A percentile compares a stretch with the other conserved stretches of the same genome.
These are phyloP conservation scores for Telenomus remus DNA, from an alignment of 1,140 invertebrate genomes.

Conservation along the genomic window DNA sequence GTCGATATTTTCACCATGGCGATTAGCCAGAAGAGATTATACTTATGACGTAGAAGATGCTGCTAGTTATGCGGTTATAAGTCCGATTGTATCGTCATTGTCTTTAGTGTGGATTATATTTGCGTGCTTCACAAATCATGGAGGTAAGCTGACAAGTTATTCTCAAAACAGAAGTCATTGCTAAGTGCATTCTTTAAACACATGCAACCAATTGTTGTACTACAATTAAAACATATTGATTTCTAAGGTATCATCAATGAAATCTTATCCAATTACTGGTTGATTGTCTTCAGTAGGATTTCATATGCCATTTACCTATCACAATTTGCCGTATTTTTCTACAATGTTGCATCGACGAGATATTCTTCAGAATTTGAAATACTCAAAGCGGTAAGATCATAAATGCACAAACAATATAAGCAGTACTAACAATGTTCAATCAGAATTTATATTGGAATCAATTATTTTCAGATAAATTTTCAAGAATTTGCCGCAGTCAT, in stretches of 20 bases:
- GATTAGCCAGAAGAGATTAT: constrained; percentile 77
- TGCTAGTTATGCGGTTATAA: constrained; percentile 80
- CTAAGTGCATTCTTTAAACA: too few relatives aligned
- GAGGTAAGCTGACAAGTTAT: constrained; percentile 74
- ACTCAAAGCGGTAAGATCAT: constrained; percentile 75
- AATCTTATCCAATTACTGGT: constrained; percentile 80
- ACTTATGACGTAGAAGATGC: constrained; percentile 79
- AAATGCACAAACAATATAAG: too few relatives aligned
- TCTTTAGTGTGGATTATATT: constrained; percentile 81
- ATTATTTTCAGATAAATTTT: constrained; percentile 69
- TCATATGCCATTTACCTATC: constrained; percentile 86
- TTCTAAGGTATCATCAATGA: constrained; percentile 78
- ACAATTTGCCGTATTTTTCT: constrained; percentile 82
- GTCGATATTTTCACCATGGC: constrained; percentile 79
- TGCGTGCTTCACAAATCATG: constrained; percentile 78
- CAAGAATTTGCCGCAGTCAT: constrained; percentile 65
- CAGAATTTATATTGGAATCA: too few relatives aligned
- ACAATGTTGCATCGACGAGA: constrained; percentile 77
- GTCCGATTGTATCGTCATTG: constrained; percentile 79
- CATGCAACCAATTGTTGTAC: too few relatives aligned
- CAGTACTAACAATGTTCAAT: too few relatives aligned
- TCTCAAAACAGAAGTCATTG: too few relatives aligned
- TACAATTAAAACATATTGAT: too few relatives aligned
- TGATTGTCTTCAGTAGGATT: constrained; percentile 81
- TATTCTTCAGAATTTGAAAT: constrained; percentile 77